A percentile compares a stretch with the other conserved stretches of the same genome.
These are phyloP conservation scores for Threskiornis aethiopicus DNA, from an alignment of 2,797 vertebrate species.

Conservation along the genomic window DNA sequence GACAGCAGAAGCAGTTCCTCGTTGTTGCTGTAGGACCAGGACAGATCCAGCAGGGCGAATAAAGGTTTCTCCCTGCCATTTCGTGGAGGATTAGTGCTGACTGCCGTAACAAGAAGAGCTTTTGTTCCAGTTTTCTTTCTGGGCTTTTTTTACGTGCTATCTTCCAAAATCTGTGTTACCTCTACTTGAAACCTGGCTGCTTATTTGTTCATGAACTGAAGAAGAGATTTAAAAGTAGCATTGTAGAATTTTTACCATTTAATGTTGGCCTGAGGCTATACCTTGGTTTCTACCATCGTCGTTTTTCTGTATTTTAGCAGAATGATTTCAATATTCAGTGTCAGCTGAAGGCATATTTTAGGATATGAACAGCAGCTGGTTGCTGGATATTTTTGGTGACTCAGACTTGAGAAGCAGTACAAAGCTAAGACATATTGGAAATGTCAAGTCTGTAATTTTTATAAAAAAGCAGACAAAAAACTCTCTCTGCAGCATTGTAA, in stretches of 20 bases:
- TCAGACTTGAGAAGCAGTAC: slow-evolving; percentile 52
- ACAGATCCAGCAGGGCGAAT: background rate
- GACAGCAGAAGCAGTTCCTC: slow-evolving; percentile 32
- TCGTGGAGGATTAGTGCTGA: slow-evolving; percentile 3
- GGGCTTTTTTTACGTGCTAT: slow-evolving; percentile 52
- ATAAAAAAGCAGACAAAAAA: background rate
- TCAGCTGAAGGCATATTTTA: slow-evolving; percentile 64
- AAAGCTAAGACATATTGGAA: slow-evolving; percentile 57
- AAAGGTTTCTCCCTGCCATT: background rate
- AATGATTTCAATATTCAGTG: slow-evolving; percentile 62
- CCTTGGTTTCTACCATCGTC: slow-evolving; percentile 47
- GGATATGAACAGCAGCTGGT: slow-evolving; percentile 60
- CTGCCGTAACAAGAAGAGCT: slow-evolving; percentile 28
- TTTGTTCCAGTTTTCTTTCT: slow-evolving; percentile 56
- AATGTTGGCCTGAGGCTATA: slow-evolving; percentile 26
- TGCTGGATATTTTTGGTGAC: slow-evolving; percentile 65
- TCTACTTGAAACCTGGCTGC: slow-evolving; percentile 68
- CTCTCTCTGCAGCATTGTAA: background rate
- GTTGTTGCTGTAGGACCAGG: slow-evolving; percentile 15
- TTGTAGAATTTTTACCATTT: slow-evolving; percentile 25
- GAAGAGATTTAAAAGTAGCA: slow-evolving; percentile 37
- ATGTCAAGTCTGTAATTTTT: slow-evolving; percentile 60
- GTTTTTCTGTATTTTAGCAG: slow-evolving; percentile 69
- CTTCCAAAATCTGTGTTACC: slow-evolving; percentile 67
- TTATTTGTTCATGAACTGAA: slow-evolving; percentile 46